Evolutionary conservation across 2,797 vertebrate genomes (phyloP), one percentile per base, ranked within the genome.

Genomic region (Cynopterus sphinx): DNA sequence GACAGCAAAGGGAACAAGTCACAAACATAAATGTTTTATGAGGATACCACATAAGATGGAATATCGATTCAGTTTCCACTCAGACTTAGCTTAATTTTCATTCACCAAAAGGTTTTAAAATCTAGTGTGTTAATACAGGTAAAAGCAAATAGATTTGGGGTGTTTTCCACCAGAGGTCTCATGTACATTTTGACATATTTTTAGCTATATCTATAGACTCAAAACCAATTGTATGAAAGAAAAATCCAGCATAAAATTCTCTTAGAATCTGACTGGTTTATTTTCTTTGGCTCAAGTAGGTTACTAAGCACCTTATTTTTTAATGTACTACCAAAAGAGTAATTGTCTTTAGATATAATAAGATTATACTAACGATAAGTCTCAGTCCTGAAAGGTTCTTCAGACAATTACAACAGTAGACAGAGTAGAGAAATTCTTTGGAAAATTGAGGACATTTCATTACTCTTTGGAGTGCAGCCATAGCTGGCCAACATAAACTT

Each of bases 401-500:
- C 31, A 93, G 71, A 70, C 46, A 82, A 87, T 95, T 88, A 67
- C 10, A 85, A 57, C 9, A 36, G 46, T 84, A 78, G 49, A 57
- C 17, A 87, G 65, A 87, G 28, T 59, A 33, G 13, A 53, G 51
- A 96, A 78, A 90, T 90, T 67, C 87, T 94, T 49, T 92, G 73
- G 89, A 85, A 90, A 92, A 63, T 11, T 73, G 53, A 94, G 77
- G 92, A 73, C 68, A 90, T 96, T 90, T 96, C 91, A 83, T 89
- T 90, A 49, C 65, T 73, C 68, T 73, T 67, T 92, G 95, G 88
- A 95, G 82, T 28, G 19, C 36, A 95, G 82, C 73, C 95, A 94
- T 79, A 43, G 73, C 65, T 95, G 91, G 65, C 73, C 83, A 91
- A 90, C 51, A 90, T 92, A 94, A 97, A 97, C 85, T 78, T 61